Evolutionary conservation across 2,797 vertebrate genomes (phyloP).

Genomic region (Micropoecilia bifurca): DNA sequence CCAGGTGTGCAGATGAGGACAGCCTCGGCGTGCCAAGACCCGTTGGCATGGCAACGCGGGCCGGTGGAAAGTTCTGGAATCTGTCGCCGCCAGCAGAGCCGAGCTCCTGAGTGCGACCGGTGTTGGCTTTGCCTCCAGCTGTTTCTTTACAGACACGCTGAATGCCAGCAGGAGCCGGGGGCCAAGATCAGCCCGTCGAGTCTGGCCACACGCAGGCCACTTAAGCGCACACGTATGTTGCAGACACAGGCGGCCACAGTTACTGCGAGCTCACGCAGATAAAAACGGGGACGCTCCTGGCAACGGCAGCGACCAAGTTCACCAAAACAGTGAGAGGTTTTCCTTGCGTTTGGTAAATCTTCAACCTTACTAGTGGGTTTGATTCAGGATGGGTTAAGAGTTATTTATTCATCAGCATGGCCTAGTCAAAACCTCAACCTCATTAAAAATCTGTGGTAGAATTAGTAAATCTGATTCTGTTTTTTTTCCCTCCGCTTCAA

Average conservation of each 20-base stretch:
- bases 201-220: conserved; percentile 80
- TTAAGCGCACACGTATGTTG: conserved; percentile 63
- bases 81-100: conserved; percentile 78
- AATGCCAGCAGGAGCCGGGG: conserved; percentile 74
- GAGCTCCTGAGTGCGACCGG: conserved; percentile 74
- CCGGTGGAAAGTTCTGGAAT: conserved; percentile 85
- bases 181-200: conserved; percentile 79
- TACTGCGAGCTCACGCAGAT: conserved; percentile 59
- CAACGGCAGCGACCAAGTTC: conserved; percentile 47
- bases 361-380: conserved; percentile 5
- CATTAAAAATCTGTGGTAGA: too few relatives aligned
- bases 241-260: conserved; percentile 54
- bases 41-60: conserved; percentile 75
- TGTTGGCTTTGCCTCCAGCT: conserved; percentile 85
- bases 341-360: background rate
- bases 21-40: conserved; percentile 72
- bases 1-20: conserved; percentile 82
- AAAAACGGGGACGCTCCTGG: conserved; percentile 58
- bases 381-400: too few relatives aligned
- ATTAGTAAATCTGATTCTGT: too few relatives aligned
- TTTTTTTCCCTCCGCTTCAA: background rate
- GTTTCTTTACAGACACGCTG: conserved; percentile 82
- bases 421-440: too few relatives aligned
- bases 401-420: too few relatives aligned
- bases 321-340: background rate